Base-by-base conservation (phyloP, 2,113 vertebrate species). In the Polyodon spathula region DNA sequence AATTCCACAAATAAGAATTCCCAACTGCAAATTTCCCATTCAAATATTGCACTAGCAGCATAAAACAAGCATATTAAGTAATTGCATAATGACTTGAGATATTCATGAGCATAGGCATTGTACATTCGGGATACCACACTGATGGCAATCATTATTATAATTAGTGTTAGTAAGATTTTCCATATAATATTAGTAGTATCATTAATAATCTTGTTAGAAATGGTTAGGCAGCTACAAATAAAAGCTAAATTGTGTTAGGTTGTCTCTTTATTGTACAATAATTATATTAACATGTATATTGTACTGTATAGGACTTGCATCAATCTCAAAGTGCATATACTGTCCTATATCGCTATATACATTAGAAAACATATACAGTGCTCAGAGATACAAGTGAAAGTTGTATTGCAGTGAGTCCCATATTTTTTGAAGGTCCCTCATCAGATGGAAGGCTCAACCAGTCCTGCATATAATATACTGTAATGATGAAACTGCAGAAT, bases 291-390 rank as follows among this genome's bases (percentile, higher is more conserved):
- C 9, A 61, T 48, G 64, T 2, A 58, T 42, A 46, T 12, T 41
- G 63, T 57, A 42, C 5, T 53, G 53, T 63, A 62, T 63, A 65
- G 54, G 52, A 71, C 60, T 56, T 27, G 27, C 43, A 10, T 63
- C 57, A 64, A 60, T 27, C 55, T 56, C 54, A 59, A 41, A 69
- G 64, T 68, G 72, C 60, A 4, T 40, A 63, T 54, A 56, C 54
- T 58, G 66, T n/a, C 53, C 67, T 65, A 71, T 60, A 50, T 60
- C 68, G 71, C 60, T 75, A 74, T 77, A 61, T 76, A 77, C 73
- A 80, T n/a, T 38, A 65, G 52, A 58, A 9, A 1, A 59, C 59
- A 9, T 66, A 61, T 53, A 54, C 55, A 57, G 58, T 48, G 68
- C 65, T 60, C 56, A 71, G 59, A 67, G 56, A 56, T 48, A 40